phyloP scores from a whole-genome alignment of 2,113 vertebrate genomes.

The Tragulus kanchil region DNA sequence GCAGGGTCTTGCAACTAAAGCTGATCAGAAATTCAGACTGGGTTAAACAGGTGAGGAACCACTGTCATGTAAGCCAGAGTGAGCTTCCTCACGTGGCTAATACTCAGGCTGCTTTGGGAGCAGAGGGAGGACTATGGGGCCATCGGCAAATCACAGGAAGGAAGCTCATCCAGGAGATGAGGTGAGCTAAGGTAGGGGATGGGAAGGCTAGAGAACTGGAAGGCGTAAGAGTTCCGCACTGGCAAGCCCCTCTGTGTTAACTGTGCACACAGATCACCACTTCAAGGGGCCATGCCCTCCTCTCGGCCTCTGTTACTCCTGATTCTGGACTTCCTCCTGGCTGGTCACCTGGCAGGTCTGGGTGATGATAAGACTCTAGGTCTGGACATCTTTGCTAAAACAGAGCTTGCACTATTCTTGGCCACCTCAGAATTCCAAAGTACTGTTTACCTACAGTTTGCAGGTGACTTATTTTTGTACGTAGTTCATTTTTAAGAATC shows the following conservation, averaged over 20 bases:
- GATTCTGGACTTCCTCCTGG: neutral
- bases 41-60: neutral
- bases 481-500: neutral
- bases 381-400: neutral
- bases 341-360: neutral
- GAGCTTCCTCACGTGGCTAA: neutral
- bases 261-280: neutral
- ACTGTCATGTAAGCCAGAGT: neutral
- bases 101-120: neutral
- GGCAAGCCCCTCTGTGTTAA: neutral
- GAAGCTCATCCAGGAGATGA: fast-evolving
- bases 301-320: neutral
- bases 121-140: neutral
- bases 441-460: neutral
- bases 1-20: neutral
- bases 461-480: neutral
- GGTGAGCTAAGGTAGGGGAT: no score
- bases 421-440: neutral
- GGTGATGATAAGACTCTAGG: neutral
- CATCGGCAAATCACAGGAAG: neutral
- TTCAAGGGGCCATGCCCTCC: fast-evolving
- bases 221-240: no score
- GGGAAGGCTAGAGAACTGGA: neutral
- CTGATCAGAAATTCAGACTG: neutral
- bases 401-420: neutral